phyloP scores from a whole-genome alignment of 2,113 vertebrate genomes.

The Lagenorhynchus albirostris region DNA sequence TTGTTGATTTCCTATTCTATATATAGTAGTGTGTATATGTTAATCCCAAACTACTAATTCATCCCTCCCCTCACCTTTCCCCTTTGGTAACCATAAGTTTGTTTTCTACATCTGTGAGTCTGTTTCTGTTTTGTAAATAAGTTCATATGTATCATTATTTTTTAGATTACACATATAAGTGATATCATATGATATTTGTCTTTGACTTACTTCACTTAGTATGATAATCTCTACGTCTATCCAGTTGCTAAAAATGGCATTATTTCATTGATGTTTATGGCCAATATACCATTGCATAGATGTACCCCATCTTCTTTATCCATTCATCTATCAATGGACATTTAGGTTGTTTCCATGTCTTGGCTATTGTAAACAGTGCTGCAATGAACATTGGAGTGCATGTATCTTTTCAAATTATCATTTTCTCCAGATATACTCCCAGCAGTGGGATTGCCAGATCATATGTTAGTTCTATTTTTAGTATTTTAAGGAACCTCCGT shows the following conservation, averaged over 20 bases:
- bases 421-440: no score
- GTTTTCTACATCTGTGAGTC: neutral
- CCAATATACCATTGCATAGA: neutral
- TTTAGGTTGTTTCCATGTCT: neutral
- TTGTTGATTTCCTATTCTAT: neutral
- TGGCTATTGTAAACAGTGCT: neutral
- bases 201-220: neutral
- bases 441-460: neutral
- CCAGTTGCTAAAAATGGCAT: neutral
- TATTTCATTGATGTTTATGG: neutral
- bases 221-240: neutral
- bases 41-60: neutral
- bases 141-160: neutral
- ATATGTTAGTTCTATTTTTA: neutral
- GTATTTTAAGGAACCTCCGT: neutral
- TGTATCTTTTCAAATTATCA: neutral
- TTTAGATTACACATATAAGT: neutral
- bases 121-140: neutral
- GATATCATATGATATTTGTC: neutral
- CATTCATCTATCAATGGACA: neutral
- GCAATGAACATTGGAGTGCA: neutral
- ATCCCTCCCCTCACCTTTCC: neutral
- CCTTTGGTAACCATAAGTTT: neutral
- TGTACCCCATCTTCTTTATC: neutral
- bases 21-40: neutral